These are phyloP conservation scores for Anolis sagrei DNA, from an alignment of 2,113 vertebrate species.

Conservation along the genomic window DNA sequence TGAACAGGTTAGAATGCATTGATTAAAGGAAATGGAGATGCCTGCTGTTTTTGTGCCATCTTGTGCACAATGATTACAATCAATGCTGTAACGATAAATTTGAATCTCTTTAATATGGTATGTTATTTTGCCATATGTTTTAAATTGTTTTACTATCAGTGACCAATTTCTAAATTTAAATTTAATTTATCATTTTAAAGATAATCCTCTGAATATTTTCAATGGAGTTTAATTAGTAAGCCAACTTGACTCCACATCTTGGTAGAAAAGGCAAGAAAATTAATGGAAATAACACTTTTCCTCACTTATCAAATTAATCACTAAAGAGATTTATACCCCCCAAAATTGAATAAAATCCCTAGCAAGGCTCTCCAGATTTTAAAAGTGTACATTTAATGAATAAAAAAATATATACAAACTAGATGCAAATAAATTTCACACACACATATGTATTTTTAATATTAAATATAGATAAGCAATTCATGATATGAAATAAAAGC, in stretches of 20 bases:
- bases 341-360: background rate
- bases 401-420: background rate
- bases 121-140: background rate
- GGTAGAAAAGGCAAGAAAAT: too few species aligned
- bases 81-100: conserved; percentile 22
- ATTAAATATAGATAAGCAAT: background rate
- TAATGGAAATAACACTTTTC: too few species aligned
- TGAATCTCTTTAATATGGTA: conserved; percentile 4
- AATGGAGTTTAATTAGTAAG: too few species aligned
- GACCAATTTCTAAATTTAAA: too few species aligned
- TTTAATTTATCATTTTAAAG: too few species aligned
- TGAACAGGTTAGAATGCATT: background rate
- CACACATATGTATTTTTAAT: background rate
- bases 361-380: background rate
- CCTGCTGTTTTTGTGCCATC: conserved; percentile 25
- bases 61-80: background rate
- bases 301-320: background rate
- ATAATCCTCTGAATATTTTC: too few species aligned
- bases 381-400: background rate
- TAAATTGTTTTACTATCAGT: too few species aligned
- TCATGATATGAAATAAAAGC: background rate
- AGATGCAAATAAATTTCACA: too few species aligned
- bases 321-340: background rate
- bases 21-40: background rate
- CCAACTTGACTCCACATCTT: too few species aligned